These are phyloP conservation scores for Diplodus puntazzo DNA, from an alignment of 2,797 vertebrate species.

Conservation along the genomic window DNA sequence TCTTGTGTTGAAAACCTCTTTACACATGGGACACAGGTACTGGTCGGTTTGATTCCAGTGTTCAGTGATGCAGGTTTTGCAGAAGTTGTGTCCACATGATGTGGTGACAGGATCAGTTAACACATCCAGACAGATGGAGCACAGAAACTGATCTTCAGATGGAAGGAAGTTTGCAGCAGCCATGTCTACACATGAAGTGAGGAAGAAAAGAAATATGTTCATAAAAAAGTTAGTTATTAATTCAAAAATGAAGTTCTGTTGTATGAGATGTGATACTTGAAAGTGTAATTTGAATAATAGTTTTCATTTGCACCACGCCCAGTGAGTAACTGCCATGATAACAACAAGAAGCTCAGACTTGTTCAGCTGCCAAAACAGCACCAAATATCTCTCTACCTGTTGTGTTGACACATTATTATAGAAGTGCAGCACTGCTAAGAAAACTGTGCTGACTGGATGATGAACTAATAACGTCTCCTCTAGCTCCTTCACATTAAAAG, in stretches of 20 bases:
- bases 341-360: not conserved
- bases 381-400: not conserved
- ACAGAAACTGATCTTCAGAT: constrained; percentile 23
- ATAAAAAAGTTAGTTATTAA: not conserved
- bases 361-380: no score
- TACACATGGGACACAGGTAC: not conserved
- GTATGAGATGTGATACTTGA: not conserved
- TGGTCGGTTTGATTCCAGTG: not conserved
- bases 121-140: constrained; percentile 30
- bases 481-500: not conserved
- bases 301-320: no score
- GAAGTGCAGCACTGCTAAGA: not conserved
- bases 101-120: constrained; percentile 13
- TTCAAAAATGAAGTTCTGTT: not conserved
- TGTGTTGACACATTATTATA: not conserved
- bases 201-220: not conserved
- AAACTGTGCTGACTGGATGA: not conserved
- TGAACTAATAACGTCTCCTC: not conserved
- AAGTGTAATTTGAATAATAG: not conserved
- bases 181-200: not conserved
- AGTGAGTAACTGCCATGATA: no score
- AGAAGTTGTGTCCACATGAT: constrained; percentile 33
- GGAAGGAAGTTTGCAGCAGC: not conserved
- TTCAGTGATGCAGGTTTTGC: constrained; percentile 14
- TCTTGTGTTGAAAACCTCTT: not conserved